phyloP scores from a whole-genome alignment of 2,797 vertebrate genomes.

The Acipenser oxyrinchus region DNA sequence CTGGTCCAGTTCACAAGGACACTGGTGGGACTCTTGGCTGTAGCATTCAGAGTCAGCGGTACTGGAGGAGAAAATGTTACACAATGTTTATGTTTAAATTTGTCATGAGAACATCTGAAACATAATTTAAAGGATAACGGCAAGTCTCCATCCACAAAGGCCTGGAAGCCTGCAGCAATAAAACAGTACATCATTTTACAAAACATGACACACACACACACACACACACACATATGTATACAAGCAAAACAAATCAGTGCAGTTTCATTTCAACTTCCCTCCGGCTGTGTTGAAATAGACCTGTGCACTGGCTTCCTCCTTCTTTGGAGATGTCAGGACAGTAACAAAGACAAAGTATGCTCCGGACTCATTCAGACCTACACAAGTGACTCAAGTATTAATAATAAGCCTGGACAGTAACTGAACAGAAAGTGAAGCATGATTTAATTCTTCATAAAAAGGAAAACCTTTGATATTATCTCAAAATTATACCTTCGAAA shows the following conservation, averaged over 20 bases:
- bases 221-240: too few relatives aligned
- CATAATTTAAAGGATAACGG: too few relatives aligned
- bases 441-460: too few relatives aligned
- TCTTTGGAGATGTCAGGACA: not conserved
- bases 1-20: constrained; percentile 5
- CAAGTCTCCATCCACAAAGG: too few relatives aligned
- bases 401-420: not conserved
- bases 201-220: too few relatives aligned
- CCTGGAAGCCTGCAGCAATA: too few relatives aligned
- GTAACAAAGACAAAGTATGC: not conserved
- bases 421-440: too few relatives aligned
- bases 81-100: not conserved
- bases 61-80: not conserved
- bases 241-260: too few relatives aligned
- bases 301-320: not conserved
- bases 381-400: not conserved
- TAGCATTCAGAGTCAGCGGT: not conserved
- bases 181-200: too few relatives aligned
- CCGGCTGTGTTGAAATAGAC: not conserved
- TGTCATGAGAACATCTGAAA: too few relatives aligned
- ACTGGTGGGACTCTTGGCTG: constrained; percentile 1
- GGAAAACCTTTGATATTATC: too few relatives aligned
- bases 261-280: not conserved
- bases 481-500: too few relatives aligned
- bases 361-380: not conserved